These are phyloP conservation scores for Enteromius argenteus DNA, from an alignment of 2,797 vertebrate genomes.

Conservation along the genomic window DNA sequence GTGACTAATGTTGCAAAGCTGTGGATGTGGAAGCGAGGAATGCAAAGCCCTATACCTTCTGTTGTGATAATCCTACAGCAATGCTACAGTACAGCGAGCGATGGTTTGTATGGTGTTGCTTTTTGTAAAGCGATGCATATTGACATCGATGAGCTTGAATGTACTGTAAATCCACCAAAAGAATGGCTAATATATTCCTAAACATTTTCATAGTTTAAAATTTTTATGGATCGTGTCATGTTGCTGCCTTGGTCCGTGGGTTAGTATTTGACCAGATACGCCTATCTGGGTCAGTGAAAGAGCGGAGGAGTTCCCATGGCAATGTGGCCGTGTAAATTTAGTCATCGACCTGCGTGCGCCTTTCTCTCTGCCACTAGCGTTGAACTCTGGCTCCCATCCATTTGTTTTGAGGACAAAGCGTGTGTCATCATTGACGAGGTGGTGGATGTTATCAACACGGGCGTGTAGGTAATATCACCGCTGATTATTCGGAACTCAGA, in stretches of 20 bases:
- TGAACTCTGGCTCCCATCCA: slow-evolving; percentile 1
- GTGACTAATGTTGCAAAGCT: slow-evolving; percentile 45
- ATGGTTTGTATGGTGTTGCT: neutral
- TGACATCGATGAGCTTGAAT: neutral
- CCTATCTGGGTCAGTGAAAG: slow-evolving; percentile 55
- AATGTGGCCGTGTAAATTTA: slow-evolving; percentile 51
- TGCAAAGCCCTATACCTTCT: slow-evolving; percentile 41
- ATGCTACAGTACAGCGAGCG: neutral
- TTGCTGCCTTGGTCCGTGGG: slow-evolving; percentile 7
- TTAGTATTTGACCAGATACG: slow-evolving; percentile 12
- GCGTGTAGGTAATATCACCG: neutral
- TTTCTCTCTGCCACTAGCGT: slow-evolving; percentile 26
- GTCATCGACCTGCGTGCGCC: slow-evolving; percentile 23
- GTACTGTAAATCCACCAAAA: slow-evolving; percentile 5
- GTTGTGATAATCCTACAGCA: slow-evolving; percentile 33
- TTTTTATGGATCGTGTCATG: slow-evolving; percentile 5
- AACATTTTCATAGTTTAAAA: neutral
- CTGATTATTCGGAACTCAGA: neutral
- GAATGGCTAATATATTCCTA: neutral
- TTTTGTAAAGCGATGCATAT: neutral
- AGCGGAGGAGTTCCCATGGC: slow-evolving; percentile 51
- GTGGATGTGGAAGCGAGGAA: slow-evolving; percentile 32
- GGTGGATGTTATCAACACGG: neutral
- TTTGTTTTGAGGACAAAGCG: slow-evolving; percentile 16
- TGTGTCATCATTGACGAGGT: slow-evolving; percentile 20